A percentile compares a stretch with the other conserved stretches of the same genome.
These are phyloP conservation scores for Hydrocynus forskahlii DNA, from an alignment of 2,797 vertebrate species.

Conservation along the genomic window DNA sequence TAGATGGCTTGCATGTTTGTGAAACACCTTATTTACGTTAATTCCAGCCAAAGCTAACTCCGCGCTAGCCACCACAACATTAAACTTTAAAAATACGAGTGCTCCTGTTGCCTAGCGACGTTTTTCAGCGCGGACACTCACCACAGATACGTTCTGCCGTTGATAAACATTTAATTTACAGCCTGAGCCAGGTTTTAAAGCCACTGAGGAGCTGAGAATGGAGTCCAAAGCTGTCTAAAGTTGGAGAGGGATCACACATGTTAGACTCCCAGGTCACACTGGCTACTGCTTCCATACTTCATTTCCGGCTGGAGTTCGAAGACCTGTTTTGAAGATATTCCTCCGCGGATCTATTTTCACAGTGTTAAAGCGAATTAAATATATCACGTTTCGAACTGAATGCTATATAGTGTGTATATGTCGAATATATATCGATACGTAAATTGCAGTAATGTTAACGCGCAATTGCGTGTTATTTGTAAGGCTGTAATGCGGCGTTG, in stretches of 20 bases:
- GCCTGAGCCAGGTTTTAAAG: not conserved
- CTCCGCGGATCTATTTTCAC: conserved; percentile 71
- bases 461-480: too few species aligned
- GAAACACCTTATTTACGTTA: not conserved
- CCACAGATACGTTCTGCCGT: conserved; percentile 18
- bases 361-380: not conserved
- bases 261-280: conserved; percentile 62
- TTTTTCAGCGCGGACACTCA: conserved; percentile 23
- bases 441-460: not conserved
- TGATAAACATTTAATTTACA: conserved; percentile 20
- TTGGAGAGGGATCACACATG: conserved; percentile 51
- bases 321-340: conserved; percentile 61
- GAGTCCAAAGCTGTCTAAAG: conserved; percentile 28
- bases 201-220: conserved; percentile 16
- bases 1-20: not conserved
- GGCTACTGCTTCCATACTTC: conserved; percentile 74
- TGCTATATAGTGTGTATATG: not conserved
- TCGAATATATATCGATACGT: not conserved
- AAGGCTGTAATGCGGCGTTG: conserved; percentile 59
- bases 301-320: conserved; percentile 76
- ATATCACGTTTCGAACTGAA: not conserved
- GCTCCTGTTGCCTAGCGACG: not conserved
- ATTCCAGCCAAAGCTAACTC: not conserved
- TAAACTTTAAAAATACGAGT: conserved; percentile 18
- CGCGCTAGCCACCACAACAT: conserved; percentile 33